Evolutionary conservation across 2,888 invertebrate genomes (phyloP).

Genomic region (Polymixis flavicincta): DNA sequence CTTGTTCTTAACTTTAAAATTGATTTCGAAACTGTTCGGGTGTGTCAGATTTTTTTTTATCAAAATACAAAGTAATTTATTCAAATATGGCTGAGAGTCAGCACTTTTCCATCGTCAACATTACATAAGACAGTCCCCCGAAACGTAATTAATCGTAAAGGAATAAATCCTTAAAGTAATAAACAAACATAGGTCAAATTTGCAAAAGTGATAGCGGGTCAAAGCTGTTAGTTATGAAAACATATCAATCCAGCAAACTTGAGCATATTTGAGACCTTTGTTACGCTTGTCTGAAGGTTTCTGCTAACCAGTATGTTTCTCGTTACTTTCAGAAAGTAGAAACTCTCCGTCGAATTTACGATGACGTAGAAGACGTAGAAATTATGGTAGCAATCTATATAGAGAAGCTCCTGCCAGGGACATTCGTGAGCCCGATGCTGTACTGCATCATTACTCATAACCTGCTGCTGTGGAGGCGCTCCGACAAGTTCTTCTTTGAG

Average conservation of each 20-base stretch:
- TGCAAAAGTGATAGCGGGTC: not conserved
- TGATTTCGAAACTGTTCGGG: no score
- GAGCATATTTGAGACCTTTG: not conserved
- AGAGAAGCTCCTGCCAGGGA: conserved; percentile 65
- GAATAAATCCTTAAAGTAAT: not conserved
- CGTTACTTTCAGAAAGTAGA: conserved; percentile 68
- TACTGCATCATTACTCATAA: conserved; percentile 72
- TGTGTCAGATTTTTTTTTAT: no score
- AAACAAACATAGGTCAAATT: not conserved
- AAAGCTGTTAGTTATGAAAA: not conserved
- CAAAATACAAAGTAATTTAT: no score
- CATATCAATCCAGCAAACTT: not conserved
- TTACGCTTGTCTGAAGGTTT: not conserved
- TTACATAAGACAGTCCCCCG: no score
- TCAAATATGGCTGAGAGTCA: no score
- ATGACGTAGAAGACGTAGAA: conserved; percentile 71
- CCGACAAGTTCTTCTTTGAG: conserved; percentile 73
- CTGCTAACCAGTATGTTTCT: not conserved
- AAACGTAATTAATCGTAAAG: not conserved
- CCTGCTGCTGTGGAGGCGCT: conserved; percentile 69
- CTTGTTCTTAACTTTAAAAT: not conserved
- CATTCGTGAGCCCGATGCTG: conserved; percentile 66
- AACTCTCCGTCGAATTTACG: conserved; percentile 68
- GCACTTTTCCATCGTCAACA: no score
- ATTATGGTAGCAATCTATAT: conserved; percentile 71